These are phyloP conservation scores for Ceuthmochares aereus DNA, from an alignment of 2,113 vertebrate species.

Conservation along the genomic window DNA sequence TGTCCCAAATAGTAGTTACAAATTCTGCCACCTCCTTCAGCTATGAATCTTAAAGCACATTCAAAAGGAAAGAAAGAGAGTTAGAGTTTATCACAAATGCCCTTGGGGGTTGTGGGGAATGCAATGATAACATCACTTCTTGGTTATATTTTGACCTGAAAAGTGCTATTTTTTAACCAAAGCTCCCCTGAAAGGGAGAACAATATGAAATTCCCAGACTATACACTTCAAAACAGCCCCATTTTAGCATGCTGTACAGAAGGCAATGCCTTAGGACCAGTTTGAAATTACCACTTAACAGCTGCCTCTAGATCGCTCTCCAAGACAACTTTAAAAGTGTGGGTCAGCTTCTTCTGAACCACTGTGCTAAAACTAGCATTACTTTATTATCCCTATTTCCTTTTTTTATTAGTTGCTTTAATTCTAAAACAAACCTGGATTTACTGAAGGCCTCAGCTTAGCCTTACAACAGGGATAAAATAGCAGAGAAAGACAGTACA, in stretches of 20 bases:
- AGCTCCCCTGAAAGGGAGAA: background rate
- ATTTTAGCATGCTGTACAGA: background rate
- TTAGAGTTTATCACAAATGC: background rate
- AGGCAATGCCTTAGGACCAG: background rate
- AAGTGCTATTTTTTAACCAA: slow-evolving; percentile 15
- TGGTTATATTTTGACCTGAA: slow-evolving; percentile 5
- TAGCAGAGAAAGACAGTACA: background rate
- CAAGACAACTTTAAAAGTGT: background rate
- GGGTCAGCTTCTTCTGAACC: background rate
- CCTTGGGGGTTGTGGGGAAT: background rate
- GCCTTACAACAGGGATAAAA: background rate
- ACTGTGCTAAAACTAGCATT: background rate
- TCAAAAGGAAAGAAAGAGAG: background rate
- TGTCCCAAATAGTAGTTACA: background rate
- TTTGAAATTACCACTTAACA: background rate
- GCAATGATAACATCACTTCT: background rate
- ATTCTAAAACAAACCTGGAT: background rate
- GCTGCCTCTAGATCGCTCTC: background rate
- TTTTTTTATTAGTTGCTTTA: background rate
- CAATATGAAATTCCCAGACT: background rate
- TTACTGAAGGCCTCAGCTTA: background rate
- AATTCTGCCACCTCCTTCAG: background rate
- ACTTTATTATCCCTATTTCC: background rate
- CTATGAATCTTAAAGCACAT: background rate
- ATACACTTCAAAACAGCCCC: background rate